These are phyloP conservation scores for Anthoscopus minutus DNA, from an alignment of 2,113 vertebrate species.

Conservation along the genomic window DNA sequence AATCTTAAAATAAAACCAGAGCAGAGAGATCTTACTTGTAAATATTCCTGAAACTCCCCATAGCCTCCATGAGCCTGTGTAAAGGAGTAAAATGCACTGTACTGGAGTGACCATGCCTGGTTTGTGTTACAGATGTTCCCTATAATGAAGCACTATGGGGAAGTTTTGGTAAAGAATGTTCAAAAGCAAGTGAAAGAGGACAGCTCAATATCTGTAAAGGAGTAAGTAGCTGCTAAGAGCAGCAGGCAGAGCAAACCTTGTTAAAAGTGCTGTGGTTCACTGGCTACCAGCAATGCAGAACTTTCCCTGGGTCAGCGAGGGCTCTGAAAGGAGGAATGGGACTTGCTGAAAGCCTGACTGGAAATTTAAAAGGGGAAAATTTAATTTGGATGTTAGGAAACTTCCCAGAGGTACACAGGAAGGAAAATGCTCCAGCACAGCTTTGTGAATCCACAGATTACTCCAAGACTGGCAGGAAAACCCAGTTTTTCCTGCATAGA, in stretches of 20 bases:
- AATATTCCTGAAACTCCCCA: background rate
- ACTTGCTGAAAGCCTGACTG: background rate
- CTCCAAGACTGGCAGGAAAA: background rate
- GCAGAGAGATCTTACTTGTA: background rate
- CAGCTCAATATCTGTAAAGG: conserved; percentile 64
- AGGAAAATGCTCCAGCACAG: background rate
- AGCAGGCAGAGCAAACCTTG: background rate
- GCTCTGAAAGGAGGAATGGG: background rate
- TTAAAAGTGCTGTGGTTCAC: background rate
- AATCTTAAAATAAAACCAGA: background rate
- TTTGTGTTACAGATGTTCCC: conserved; percentile 77
- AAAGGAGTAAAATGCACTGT: background rate
- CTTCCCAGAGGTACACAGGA: background rate
- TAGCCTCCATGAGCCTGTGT: background rate
- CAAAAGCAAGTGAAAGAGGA: conserved; percentile 36
- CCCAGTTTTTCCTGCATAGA: background rate
- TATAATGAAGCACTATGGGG: conserved; percentile 75
- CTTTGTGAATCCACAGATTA: background rate
- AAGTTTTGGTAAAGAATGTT: conserved; percentile 63
- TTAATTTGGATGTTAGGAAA: background rate
- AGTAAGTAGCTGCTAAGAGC: conserved; percentile 67
- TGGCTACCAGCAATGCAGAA: background rate
- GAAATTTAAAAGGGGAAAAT: background rate
- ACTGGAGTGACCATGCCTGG: background rate
- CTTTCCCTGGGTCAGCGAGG: background rate